These are phyloP conservation scores for Pentamera pediparva DNA, from an alignment of 53 echinoderm and acorn worm species.

Conservation along the genomic window DNA sequence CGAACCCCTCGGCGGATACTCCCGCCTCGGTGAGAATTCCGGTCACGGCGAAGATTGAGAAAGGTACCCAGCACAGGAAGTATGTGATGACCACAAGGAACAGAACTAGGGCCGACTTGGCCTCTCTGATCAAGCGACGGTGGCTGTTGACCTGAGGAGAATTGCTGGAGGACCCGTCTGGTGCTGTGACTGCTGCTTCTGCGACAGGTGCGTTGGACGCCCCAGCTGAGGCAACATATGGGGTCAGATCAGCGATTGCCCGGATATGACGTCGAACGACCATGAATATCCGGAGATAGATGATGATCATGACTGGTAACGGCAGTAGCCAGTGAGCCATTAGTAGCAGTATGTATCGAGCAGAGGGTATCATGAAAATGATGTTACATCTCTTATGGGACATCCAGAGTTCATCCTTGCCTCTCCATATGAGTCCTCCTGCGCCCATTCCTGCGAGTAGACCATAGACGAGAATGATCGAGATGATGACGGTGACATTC, in stretches of 20 bases:
- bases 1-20: too few relatives aligned
- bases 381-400: background rate
- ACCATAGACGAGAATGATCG: background rate
- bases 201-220: too few relatives aligned
- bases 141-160: too few relatives aligned
- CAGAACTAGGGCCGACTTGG: too few relatives aligned
- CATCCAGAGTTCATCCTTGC: constrained; percentile 5
- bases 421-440: constrained; percentile 11
- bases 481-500: background rate
- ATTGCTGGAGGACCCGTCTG: too few relatives aligned
- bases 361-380: background rate
- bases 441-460: background rate
- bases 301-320: constrained; percentile 12
- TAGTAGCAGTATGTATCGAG: background rate
- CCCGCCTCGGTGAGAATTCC: too few relatives aligned
- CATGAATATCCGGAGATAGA: constrained; percentile 2
- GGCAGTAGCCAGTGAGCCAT: constrained; percentile 16
- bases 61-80: too few relatives aligned
- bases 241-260: constrained; percentile 1
- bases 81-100: too few relatives aligned
- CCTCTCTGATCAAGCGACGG: too few relatives aligned
- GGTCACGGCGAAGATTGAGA: too few relatives aligned
- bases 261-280: constrained; percentile 18
- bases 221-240: too few relatives aligned
- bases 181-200: too few relatives aligned